These are phyloP conservation scores for Iselma pallidipennis DNA, from an alignment of 2,888 invertebrate species.

Conservation along the genomic window DNA sequence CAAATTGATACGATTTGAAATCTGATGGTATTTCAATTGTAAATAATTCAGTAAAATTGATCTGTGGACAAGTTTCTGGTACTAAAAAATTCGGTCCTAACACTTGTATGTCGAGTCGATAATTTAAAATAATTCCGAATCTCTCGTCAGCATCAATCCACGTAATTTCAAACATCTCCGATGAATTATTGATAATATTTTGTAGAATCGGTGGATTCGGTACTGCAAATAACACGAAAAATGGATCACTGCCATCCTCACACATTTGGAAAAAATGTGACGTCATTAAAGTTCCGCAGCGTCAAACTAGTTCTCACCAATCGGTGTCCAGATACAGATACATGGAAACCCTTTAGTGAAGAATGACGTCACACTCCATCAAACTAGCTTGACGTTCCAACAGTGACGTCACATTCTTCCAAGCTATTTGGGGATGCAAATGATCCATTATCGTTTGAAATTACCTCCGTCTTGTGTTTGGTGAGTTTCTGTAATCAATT, in stretches of 20 bases:
- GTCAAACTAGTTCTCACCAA: neutral
- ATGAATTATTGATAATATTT: neutral
- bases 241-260: too few relatives aligned
- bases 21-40: neutral
- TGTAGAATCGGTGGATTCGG: neutral
- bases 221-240: neutral
- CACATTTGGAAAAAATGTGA: too few relatives aligned
- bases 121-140: conserved; percentile 25
- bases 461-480: conserved; percentile 25
- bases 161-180: neutral
- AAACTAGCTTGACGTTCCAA: neutral
- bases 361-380: too few relatives aligned
- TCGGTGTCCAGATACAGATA: neutral
- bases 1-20: conserved; percentile 9
- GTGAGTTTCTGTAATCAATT: neutral
- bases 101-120: conserved; percentile 17
- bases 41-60: neutral
- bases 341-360: conserved; percentile 24
- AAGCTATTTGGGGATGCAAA: too few relatives aligned
- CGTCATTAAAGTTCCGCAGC: neutral
- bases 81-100: conserved; percentile 19
- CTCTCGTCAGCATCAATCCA: conserved; percentile 18
- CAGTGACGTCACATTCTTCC: conserved; percentile 14
- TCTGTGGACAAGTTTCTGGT: conserved; percentile 7
- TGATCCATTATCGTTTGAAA: conserved; percentile 1